Percentiles rank a stretch among this genome's conserved stretches.
Conservation (phyloP, 2,113 vertebrate species). For the Psilopogon haemacephalus region DNA sequence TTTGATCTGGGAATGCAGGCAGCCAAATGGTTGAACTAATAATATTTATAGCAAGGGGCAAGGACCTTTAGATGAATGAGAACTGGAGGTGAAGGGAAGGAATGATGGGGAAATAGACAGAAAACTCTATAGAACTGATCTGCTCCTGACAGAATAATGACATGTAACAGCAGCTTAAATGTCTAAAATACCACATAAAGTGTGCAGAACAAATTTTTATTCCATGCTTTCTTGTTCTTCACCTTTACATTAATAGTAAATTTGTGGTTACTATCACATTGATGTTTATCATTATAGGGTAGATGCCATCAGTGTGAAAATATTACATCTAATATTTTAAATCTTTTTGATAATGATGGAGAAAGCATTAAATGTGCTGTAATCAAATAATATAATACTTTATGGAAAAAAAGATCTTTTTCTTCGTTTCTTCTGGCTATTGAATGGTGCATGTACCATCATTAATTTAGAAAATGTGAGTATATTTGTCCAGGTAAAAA, state of each 20-base stretch:
- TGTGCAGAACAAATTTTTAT: conserved; percentile 44
- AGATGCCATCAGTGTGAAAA: conserved; percentile 17
- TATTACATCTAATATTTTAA: conserved; percentile 28
- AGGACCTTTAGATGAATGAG: conserved; percentile 20
- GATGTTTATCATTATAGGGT: conserved; percentile 31
- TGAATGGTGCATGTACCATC: not conserved
- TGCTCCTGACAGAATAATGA: conserved; percentile 49
- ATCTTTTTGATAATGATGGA: not conserved
- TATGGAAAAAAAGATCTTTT: conserved; percentile 30
- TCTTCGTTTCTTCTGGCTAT: not conserved
- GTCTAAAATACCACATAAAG: conserved; percentile 30
- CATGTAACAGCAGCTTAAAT: conserved; percentile 38
- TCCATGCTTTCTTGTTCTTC: conserved; percentile 43
- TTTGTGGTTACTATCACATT: conserved; percentile 32
- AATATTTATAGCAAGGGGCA: not conserved
- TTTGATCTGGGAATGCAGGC: not conserved
- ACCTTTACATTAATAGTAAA: conserved; percentile 38
- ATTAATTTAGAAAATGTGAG: not conserved
- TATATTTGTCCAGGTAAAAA: conserved; percentile 1
- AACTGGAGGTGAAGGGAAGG: conserved; percentile 15
- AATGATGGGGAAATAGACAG: not conserved
- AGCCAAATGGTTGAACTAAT: not conserved
- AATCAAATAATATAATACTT: not conserved
- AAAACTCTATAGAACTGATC: conserved; percentile 30
- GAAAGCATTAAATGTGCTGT: not conserved